Evolutionary conservation across 2,113 vertebrate species (phyloP).

Genomic region (Edolisoma coerulescens): DNA sequence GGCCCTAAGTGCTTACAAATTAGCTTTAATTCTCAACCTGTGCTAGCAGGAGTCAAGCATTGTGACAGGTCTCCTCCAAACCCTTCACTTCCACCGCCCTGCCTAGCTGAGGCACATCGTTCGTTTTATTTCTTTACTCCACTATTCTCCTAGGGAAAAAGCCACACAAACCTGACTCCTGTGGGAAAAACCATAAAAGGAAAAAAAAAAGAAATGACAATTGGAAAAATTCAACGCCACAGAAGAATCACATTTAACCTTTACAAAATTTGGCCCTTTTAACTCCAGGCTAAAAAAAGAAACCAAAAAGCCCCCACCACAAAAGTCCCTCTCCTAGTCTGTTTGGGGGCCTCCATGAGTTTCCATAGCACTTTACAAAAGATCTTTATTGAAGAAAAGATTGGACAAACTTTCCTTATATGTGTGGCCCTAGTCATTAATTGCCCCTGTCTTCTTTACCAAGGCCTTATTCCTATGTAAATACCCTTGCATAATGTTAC

Average conservation of each 20-base stretch:
- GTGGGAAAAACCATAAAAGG: rapidly evolving
- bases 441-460: conserved; percentile 72
- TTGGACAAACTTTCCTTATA: conserved; percentile 78
- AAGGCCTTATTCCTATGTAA: conserved; percentile 84
- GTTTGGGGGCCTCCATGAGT: conserved; percentile 69
- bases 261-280: conserved; percentile 42
- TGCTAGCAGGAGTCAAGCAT: background rate
- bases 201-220: background rate
- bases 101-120: background rate
- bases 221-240: background rate
- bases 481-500: conserved; percentile 84
- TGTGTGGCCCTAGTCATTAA: conserved; percentile 76
- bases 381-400: conserved; percentile 73
- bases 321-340: conserved; percentile 63
- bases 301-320: background rate
- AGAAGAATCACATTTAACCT: conserved; percentile 12
- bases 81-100: background rate
- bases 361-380: conserved; percentile 79
- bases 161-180: rapidly evolving
- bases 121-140: background rate
- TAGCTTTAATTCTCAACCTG: conserved; percentile 5
- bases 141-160: background rate
- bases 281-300: background rate
- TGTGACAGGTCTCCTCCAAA: background rate
- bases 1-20: conserved; percentile 35